A percentile compares a stretch with the other conserved stretches of the same genome.
These are phyloP conservation scores for Arrhamphus sclerolepis DNA, from an alignment of 2,797 vertebrate genomes.

Conservation along the genomic window DNA sequence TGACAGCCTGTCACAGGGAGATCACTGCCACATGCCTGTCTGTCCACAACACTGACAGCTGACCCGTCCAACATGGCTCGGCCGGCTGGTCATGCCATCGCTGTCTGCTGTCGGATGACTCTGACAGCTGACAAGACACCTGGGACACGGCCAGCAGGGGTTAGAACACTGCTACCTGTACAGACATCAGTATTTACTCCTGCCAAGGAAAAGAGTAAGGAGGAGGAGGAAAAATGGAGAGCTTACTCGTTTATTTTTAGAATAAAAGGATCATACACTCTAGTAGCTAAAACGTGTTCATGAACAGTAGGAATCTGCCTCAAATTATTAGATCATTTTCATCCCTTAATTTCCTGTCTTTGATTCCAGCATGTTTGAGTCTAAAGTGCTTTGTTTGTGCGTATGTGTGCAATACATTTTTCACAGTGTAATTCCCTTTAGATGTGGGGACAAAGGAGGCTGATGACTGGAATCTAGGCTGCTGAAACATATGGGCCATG, in stretches of 20 bases:
- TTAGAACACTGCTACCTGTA: conserved; percentile 88
- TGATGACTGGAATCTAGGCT: conserved; percentile 79
- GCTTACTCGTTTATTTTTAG: conserved; percentile 16
- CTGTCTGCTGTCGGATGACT: conserved; percentile 90
- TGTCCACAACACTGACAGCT: conserved; percentile 86
- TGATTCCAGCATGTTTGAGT: not conserved
- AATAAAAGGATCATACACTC: conserved; percentile 37
- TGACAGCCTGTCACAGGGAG: conserved; percentile 90
- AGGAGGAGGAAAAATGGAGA: conserved; percentile 17
- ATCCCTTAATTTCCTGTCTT: conserved; percentile 8
- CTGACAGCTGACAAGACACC: conserved; percentile 96
- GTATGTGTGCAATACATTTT: conserved; percentile 49
- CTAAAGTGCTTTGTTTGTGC: conserved; percentile 37
- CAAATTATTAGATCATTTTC: conserved; percentile 43
- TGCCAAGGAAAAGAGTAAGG: conserved; percentile 73
- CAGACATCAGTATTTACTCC: conserved; percentile 86
- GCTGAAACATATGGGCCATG: conserved; percentile 87
- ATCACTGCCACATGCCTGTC: conserved; percentile 86
- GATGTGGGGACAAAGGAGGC: conserved; percentile 74
- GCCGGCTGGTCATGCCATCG: conserved; percentile 89
- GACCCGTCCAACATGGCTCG: conserved; percentile 88
- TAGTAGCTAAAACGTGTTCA: conserved; percentile 30
- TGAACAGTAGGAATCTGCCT: conserved; percentile 37
- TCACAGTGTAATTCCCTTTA: conserved; percentile 65
- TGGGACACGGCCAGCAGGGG: conserved; percentile 88